Evolutionary conservation across 2,888 invertebrate genomes (phyloP), one percentile per base, ranked within the genome.

Genomic region (Ariolimax columbianus): DNA sequence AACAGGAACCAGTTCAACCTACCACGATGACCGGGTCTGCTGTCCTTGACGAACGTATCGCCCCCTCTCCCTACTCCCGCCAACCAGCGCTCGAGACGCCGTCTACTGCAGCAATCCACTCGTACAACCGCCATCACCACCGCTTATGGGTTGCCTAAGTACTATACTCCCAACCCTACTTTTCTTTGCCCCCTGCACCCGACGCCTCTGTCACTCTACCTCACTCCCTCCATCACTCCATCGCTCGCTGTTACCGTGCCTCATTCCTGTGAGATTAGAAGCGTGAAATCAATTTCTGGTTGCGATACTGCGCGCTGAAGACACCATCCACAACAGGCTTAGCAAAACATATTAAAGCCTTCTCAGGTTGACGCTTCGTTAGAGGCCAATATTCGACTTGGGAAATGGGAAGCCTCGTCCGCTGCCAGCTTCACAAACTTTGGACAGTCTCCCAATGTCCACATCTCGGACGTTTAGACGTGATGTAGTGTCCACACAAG

Each of bases 291-390:
- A 73, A 73, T 73, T 73, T 43, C 30, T 43, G n/a, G 2, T 26
- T n/a, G 43, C 43, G n/a, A 73, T 30, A 43, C 43, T 30, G n/a
- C 43, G 26, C 26, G 73, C n/a, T 43, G n/a, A 73, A n/a, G 43
- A 73, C n/a, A 43, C 40, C 30, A 43, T 30, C 73, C 43, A 43
- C 11, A 43, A 73, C 47, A 3, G 40, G 73, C n/a, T 73, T 73
- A 72, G n/a, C 73, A 73, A 73, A 73, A 73, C 73, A 40, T 30
- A 73, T 73, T 43, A 40, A 43, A 73, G 43, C n/a, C 11, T n/a
- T 30, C 43, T 1, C 14, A 4, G 11, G n/a, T 73, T 43, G 43
- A 30, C 73, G 43, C 43, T 73, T 73, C 26, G 73, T 73, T 73
- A 43, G 43, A 43, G 43, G n/a, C 43, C 73, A 73, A 73, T 43